These are phyloP conservation scores for Oceanodroma tethys DNA, from an alignment of 2,113 vertebrate genomes.

Conservation along the genomic window DNA sequence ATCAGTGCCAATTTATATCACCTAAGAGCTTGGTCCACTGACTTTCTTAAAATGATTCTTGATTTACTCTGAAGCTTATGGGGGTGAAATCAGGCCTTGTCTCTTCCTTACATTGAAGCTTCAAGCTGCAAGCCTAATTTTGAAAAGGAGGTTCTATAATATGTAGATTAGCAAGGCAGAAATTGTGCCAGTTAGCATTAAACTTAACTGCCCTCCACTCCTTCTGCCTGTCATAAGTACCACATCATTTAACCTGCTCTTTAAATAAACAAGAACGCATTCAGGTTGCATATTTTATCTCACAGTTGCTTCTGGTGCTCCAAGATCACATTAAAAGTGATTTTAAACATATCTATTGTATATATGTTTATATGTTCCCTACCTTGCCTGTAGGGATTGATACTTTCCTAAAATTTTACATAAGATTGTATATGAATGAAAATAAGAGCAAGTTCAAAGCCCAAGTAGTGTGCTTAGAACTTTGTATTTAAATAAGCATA, in stretches of 20 bases:
- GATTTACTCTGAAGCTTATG: not conserved
- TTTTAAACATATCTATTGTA: not conserved
- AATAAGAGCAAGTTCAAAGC: conserved; percentile 59
- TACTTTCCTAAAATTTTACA: conserved; percentile 20
- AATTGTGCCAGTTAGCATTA: not conserved
- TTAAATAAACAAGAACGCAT: not conserved
- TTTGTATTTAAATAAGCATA: conserved; percentile 25
- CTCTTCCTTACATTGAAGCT: not conserved
- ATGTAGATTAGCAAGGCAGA: not conserved
- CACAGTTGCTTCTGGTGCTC: not conserved
- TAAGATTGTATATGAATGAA: conserved; percentile 35
- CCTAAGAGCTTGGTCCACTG: not conserved
- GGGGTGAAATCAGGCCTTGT: not conserved
- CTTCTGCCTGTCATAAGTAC: not conserved
- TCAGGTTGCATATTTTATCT: not conserved
- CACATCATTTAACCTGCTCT: not conserved
- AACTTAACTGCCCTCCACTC: not conserved
- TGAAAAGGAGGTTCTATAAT: not conserved
- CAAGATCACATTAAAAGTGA: not conserved
- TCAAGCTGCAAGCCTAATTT: not conserved
- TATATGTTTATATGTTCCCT: not conserved
- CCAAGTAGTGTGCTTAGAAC: not conserved
- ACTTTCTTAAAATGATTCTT: not conserved
- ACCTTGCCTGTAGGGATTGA: not conserved
- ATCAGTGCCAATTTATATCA: not conserved